A percentile compares a stretch with the other conserved stretches of the same genome.
phyloP scores from a whole-genome alignment of 2,888 invertebrate genomes.

The Xestia rhomboidea region DNA sequence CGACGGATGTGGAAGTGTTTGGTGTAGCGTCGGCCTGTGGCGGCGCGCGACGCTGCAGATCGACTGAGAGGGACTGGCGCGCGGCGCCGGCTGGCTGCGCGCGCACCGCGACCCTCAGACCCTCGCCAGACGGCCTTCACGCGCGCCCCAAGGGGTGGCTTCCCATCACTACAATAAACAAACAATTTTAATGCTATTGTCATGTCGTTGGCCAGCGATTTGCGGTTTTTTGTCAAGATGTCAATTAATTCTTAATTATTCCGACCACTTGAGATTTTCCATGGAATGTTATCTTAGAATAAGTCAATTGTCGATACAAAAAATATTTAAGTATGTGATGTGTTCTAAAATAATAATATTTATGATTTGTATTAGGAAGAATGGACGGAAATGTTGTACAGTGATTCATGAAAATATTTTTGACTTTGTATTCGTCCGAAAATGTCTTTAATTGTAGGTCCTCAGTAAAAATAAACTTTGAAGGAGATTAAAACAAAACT shows the following conservation, averaged over 20 bases:
- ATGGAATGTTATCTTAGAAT: not conserved
- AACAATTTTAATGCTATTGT: conserved; percentile 31
- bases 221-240: not conserved
- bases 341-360: not conserved
- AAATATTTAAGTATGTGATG: not conserved
- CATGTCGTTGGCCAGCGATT: conserved; percentile 2
- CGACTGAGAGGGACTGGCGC: conserved; percentile 80
- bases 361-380: not conserved
- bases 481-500: not conserved
- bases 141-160: conserved; percentile 64
- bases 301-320: not conserved
- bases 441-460: not conserved
- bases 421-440: not conserved
- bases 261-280: not conserved
- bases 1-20: conserved; percentile 61
- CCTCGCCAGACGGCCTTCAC: conserved; percentile 75
- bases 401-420: not conserved
- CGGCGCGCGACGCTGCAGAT: conserved; percentile 83
- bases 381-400: not conserved
- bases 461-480: not conserved
- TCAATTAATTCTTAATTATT: not conserved
- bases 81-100: conserved; percentile 71
- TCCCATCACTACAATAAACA: conserved; percentile 55
- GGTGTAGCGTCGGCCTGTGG: conserved; percentile 75
- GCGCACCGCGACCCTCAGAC: conserved; percentile 79